Base-by-base conservation (phyloP, 1,140 invertebrate genomes). In the Xylocopa sonorina region DNA sequence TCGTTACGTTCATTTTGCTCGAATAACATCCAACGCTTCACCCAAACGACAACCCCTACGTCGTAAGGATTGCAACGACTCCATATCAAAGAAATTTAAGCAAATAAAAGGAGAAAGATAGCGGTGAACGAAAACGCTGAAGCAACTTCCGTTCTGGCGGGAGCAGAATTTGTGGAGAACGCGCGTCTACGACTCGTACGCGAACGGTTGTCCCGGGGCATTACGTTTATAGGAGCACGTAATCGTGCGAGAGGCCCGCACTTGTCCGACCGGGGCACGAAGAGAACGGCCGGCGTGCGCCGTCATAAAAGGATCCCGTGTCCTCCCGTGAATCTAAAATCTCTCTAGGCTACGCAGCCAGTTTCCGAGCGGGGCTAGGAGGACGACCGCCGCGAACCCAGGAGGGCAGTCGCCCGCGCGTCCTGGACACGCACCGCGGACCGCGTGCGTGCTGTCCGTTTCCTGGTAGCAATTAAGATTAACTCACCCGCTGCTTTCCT, bases 151-250 rank as follows among this genome's bases (percentile, higher is more conserved):
- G 6, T 21, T 21, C 21, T 21, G 1, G 0, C 18, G 4, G 2
- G 18, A 38, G 9, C 9, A 50, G 0, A 50, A 9, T 34, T 58
- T 24, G 21, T 57, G 27, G 9, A 32, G 29, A 14, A 57, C 9
- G 29, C 9, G 9, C 10, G 10, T 34, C 29, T 41, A 27, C 58
- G 10, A 41, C 12, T 21, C 55, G 29, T n/a, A 27, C 55, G 46
- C 34, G 43, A 48, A 34, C 34, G 38, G 68, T 71, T 43, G 51
- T 24, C 24, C 53, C n/a, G n/a, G 51, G 67, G 41, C 67, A 68
- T 82, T 58, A 71, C 82, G 75, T 83, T 82, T 83, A 73, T 79
- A 83, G 78, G 79, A 73, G 66, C 82, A 84, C 83, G 83, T 85
- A 85, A 84, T 84, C 82, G 75, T n/a, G n/a, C 83, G 53, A 80